These are phyloP conservation scores for Gonioctena quinquepunctata DNA, from an alignment of 1,140 invertebrate species.

Conservation along the genomic window DNA sequence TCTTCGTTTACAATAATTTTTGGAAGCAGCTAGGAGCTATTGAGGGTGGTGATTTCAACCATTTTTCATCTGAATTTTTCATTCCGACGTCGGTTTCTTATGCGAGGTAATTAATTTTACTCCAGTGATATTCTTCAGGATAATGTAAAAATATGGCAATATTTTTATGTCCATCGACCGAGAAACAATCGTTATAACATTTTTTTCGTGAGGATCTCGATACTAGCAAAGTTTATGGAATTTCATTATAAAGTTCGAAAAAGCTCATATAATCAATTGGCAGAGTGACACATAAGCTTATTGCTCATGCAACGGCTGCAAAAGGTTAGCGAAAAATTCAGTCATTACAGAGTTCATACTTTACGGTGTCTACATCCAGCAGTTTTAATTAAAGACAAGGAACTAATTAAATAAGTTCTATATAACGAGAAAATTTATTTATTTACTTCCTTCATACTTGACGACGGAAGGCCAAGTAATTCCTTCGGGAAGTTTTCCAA, in stretches of 20 bases:
- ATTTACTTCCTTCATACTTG: constrained; percentile 5
- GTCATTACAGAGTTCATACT: background rate
- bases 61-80: no score
- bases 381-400: background rate
- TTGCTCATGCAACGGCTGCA: background rate
- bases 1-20: no score
- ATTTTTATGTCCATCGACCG: no score
- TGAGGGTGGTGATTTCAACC: no score
- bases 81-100: no score
- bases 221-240: no score
- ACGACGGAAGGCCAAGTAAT: background rate
- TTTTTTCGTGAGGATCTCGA: no score
- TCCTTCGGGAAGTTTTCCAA: background rate
- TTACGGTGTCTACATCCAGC: background rate
- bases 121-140: no score
- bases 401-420: constrained; percentile 4
- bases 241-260: background rate
- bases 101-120: no score
- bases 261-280: background rate
- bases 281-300: background rate
- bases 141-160: no score
- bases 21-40: no score
- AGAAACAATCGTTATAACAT: no score
- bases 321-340: background rate
- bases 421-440: constrained; percentile 1